Conservation (phyloP, 2,888 invertebrate genomes). For the Rhorus exstirpatorius region DNA sequence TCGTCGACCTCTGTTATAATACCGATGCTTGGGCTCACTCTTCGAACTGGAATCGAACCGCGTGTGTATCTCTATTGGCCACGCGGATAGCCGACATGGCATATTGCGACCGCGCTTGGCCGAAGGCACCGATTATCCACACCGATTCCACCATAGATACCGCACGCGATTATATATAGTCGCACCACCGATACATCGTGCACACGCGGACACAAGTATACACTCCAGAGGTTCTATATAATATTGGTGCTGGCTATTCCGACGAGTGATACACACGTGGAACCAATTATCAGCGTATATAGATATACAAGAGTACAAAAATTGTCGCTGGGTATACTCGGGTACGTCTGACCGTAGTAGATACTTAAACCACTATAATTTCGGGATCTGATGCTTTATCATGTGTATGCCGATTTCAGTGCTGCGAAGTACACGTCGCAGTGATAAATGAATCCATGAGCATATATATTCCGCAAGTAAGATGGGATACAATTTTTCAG, state of each 20-base stretch:
- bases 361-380: constrained; percentile 58
- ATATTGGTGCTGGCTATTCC: constrained; percentile 29
- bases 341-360: constrained; percentile 54
- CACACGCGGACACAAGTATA: constrained; percentile 14
- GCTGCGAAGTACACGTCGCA: background rate
- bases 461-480: too few relatives aligned
- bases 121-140: constrained; percentile 61
- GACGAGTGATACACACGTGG: constrained; percentile 14
- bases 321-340: background rate
- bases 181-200: constrained; percentile 13
- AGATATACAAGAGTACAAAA: constrained; percentile 4
- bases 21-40: constrained; percentile 58
- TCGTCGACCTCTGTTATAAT: constrained; percentile 63
- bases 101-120: constrained; percentile 53
- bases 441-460: background rate
- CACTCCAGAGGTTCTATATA: constrained; percentile 1
- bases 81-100: constrained; percentile 42
- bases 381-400: constrained; percentile 48
- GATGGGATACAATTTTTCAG: too few relatives aligned
- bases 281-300: constrained; percentile 48
- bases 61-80: constrained; percentile 47
- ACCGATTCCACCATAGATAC: constrained; percentile 60
- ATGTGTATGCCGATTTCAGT: constrained; percentile 14
- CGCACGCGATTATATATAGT: constrained; percentile 44
- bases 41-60: constrained; percentile 69